Evolutionary conservation across 2,797 vertebrate species (phyloP), one percentile per base, ranked within the genome.

Genomic region (Galago senegalensis): DNA sequence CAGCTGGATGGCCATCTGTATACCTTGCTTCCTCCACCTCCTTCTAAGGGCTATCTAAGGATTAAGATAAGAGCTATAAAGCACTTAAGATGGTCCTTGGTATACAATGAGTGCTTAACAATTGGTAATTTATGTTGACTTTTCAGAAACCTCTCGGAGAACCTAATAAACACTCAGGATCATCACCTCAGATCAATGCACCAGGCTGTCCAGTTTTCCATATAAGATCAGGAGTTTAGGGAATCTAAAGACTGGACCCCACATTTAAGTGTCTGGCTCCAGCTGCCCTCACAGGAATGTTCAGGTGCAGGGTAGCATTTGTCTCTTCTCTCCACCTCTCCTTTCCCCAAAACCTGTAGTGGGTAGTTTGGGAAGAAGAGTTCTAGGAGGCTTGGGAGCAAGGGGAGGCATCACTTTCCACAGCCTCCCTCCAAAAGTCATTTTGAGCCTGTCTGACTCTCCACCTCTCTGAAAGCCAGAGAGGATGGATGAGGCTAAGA

Each of bases 111-210:
- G 29, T 69, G 37, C 31, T 92, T 96, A 75, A 80, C 79, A 93
- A 58, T 65, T 40, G 4, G 46, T 58, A 87, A 60, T 4, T 87
- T 27, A 37, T 60, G n/a, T 75, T 89, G 85, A 65, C 40, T 84
- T 92, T 95, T 25, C 5, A 18, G 73, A 93, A 91, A n/a, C 37
- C 53, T 65, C 77, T 93, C 70, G 95, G 70, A 93, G 49, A 93
- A 76, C 0, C 23, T 60, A 89, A 91, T 56, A 94, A 91, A 73
- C 56, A 25, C 76, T 91, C 56, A 43, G 18, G 34, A 87, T 12
- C 14, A 6, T 91, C 37, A 70, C 43, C 70, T 60, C 77, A 60
- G 31, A 83, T 65, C 85, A 94, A 87, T 29, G 5, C 7, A 67
- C 25, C 20, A 75, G 72, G 11, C 46, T 80, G 53, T 58, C 70